Evolutionary conservation across 2,113 vertebrate genomes (phyloP).

Genomic region (Vulpes vulpes): DNA sequence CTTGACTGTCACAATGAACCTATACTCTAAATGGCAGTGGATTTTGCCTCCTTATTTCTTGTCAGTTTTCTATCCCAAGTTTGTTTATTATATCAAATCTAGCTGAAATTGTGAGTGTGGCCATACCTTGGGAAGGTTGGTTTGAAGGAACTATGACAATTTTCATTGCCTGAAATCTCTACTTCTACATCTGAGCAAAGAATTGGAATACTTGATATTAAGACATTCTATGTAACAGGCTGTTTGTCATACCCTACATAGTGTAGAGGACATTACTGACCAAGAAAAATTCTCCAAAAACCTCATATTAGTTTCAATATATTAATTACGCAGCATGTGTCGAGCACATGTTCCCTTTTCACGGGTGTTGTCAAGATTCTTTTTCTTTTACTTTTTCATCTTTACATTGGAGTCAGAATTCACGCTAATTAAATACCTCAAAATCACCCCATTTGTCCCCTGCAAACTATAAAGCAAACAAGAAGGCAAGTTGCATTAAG

Average conservation of each 20-base stretch:
- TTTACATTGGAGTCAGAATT: not conserved
- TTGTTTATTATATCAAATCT: not conserved
- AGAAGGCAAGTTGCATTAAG: not conserved
- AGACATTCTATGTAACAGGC: not conserved
- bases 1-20: not conserved
- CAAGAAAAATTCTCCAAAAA: not conserved
- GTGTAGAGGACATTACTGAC: fast-evolving
- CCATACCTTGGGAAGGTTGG: not conserved
- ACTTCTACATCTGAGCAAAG: not conserved
- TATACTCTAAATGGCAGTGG: not conserved
- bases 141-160: not conserved
- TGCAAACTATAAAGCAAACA: constrained; percentile 41
- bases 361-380: not conserved
- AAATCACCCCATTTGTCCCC: not conserved
- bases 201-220: not conserved
- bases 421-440: not conserved
- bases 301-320: not conserved
- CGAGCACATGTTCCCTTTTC: not conserved
- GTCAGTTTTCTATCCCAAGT: not conserved
- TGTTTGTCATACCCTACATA: not conserved
- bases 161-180: not conserved
- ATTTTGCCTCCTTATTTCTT: not conserved
- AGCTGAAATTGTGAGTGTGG: not conserved
- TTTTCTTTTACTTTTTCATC: not conserved
- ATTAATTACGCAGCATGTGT: not conserved